Base-by-base conservation (phyloP, 2,888 invertebrate species). In the Nomada flava region DNA sequence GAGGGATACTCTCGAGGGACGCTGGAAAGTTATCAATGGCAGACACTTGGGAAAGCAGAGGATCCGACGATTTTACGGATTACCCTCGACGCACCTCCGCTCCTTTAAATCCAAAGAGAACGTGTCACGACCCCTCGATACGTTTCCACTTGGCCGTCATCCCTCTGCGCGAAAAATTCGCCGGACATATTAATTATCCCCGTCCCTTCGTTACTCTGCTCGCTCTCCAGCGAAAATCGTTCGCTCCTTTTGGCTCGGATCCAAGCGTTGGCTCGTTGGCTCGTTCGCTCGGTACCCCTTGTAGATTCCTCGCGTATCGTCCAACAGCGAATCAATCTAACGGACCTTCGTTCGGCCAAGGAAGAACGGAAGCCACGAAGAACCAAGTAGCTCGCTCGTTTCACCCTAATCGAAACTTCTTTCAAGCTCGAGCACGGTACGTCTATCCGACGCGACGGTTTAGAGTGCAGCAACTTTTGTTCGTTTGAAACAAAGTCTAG, bases 1-100 rank as follows among this genome's bases (percentile, higher is more conserved):
- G 75, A 72, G 63, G 59, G 57, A 18, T 9, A n/a, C 44, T 68
- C 74, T 53, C 70, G 15, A 52, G 59, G 67, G 68, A 70, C 47
- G 55, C 36, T 73, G 72, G 62, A 71, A 74, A 81, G 86, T 86
- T 76, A 70, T 81, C 76, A 73, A 69, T 76, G 65, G 44, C 64
- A 29, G 68, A 18, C 73, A 65, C 57, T 69, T 53, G 64, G 71
- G 65, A 72, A 65, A 79, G 52, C 47, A 57, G 55, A 78, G 64
- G 64, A 70, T 73, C 64, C 63, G 47, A 47, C 47, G 44, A 59
- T 23, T 23, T 57, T 55, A 29, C 26, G 71, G 81, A 76, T 79
- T 86, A 83, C 76, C 74, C 73, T n/a, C 26, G 29, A 18, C 57
- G 26, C 59, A 26, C 15, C 71, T 26, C 63, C 57, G 44, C 26